Conservation (phyloP, 2,797 vertebrate species). For the Tokudaia muenninki region DNA sequence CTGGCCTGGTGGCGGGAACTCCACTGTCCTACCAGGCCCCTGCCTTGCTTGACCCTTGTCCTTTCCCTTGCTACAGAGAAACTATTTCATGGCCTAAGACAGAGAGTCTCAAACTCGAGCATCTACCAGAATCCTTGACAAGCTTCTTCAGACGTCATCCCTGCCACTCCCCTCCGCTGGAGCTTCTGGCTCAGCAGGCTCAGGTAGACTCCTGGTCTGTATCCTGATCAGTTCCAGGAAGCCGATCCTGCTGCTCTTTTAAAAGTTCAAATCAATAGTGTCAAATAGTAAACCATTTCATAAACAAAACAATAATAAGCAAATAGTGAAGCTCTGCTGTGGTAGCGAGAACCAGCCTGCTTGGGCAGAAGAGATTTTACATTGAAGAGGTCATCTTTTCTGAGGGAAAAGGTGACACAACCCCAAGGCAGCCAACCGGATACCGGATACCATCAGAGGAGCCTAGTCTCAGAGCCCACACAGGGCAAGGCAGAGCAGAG, state of each 20-base stretch:
- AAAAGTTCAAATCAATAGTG: constrained; percentile 19
- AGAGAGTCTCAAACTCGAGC: not conserved
- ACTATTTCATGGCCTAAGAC: not conserved
- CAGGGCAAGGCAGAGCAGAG: not conserved
- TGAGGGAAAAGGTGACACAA: not conserved
- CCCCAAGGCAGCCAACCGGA: not conserved
- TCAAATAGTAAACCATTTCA: not conserved
- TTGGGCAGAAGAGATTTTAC: not conserved
- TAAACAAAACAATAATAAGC: constrained; percentile 39
- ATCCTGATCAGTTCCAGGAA: not conserved
- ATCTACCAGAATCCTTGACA: not conserved
- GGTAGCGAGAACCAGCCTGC: not conserved
- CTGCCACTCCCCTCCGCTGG: not conserved
- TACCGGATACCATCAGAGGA: not conserved
- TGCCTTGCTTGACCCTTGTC: not conserved
- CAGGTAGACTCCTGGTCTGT: not conserved
- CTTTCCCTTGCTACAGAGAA: not conserved
- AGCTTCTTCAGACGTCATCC: not conserved
- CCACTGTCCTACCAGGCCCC: not conserved
- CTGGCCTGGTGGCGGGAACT: not conserved
- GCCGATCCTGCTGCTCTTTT: not conserved
- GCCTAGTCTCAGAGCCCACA: not conserved
- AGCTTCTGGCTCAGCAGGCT: not conserved
- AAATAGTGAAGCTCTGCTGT: not conserved
- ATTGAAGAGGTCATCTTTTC: not conserved